phyloP scores from a whole-genome alignment of 1,140 invertebrate genomes.

The Plodia interpunctella region DNA sequence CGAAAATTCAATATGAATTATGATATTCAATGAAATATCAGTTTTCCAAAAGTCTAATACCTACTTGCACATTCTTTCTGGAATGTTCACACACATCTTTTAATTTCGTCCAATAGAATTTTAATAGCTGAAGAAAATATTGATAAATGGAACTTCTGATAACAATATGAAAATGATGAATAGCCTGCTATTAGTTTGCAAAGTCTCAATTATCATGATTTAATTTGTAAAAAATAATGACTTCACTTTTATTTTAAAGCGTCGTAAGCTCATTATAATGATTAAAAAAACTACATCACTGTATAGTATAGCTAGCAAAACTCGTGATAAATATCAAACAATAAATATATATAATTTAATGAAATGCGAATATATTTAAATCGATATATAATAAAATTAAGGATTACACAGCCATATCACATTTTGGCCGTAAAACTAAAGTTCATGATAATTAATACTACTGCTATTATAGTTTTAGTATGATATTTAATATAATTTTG shows the following conservation, averaged over 20 bases:
- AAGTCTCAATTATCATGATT: too few relatives aligned
- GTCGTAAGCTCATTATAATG: too few relatives aligned
- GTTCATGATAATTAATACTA: slow-evolving; percentile 4
- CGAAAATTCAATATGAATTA: slow-evolving; percentile 20
- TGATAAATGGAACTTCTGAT: background rate
- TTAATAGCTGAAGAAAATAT: background rate
- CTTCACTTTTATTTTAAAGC: too few relatives aligned
- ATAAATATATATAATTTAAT: background rate
- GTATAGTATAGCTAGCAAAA: slow-evolving; percentile 6
- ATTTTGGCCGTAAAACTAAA: slow-evolving; percentile 28
- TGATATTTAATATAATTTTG: slow-evolving; percentile 4
- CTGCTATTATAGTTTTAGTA: background rate
- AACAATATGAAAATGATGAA: too few relatives aligned
- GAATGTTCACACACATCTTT: background rate
- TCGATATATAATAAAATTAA: slow-evolving; percentile 16
- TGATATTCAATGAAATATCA: slow-evolving; percentile 2
- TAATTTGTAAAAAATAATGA: too few relatives aligned
- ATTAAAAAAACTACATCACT: slow-evolving; percentile 5
- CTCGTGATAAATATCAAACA: slow-evolving; percentile 4
- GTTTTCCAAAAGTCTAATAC: background rate
- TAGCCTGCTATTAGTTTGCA: too few relatives aligned
- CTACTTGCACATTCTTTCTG: background rate
- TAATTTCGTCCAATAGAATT: background rate
- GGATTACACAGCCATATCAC: slow-evolving; percentile 32
- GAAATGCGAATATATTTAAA: slow-evolving; percentile 2